Base-by-base conservation (phyloP, 2,797 vertebrate genomes). In the Sandelia bainsii region DNA sequence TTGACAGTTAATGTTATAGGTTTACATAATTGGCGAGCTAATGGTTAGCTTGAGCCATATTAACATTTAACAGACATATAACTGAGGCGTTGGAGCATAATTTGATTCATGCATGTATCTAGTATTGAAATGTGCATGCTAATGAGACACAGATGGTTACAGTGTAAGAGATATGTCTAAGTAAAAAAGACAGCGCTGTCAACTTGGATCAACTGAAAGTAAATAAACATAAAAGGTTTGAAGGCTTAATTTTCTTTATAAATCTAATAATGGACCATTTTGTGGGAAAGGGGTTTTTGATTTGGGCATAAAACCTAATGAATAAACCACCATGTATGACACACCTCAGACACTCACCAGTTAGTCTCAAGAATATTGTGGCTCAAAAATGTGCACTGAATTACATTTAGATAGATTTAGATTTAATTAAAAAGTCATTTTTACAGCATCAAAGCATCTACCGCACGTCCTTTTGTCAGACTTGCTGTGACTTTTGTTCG, bases 401-500 rank as follows among this genome's bases (percentile, higher is more conserved):
- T 72, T 42, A 23, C 16, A 60, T 75, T 77, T n/a, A 65, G 45
- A 66, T 59, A 5, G 6, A 84, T 82, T 70, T 7, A 44, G 56
- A 49, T 60, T 59, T 6, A 42, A 61, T 68, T 32, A 48, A 45
- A 9, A 51, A 60, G 27, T 52, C 1, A 2, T 72, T 62, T 75
- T 34, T 70, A 22, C 34, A 10, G 46, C 68, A 48, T 77, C 29
- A 42, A 82, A 79, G 69, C 20, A 12, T 59, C 11, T 53, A 19
- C 39, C 74, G 60, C 66, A 17, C 22, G 6, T 74, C 81, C 74
- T 32, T 83, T 81, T 87, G 74, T 86, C 61, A 69, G 61, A 84
- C 87, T 66, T 79, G 83, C 87, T 78, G 81, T 75, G 78, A 42
- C 75, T 29, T 77, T 75, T 86, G 84, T 82, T 76, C 79, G 52